phyloP scores from a whole-genome alignment of 2,113 vertebrate species.

The Prinia subflava region DNA sequence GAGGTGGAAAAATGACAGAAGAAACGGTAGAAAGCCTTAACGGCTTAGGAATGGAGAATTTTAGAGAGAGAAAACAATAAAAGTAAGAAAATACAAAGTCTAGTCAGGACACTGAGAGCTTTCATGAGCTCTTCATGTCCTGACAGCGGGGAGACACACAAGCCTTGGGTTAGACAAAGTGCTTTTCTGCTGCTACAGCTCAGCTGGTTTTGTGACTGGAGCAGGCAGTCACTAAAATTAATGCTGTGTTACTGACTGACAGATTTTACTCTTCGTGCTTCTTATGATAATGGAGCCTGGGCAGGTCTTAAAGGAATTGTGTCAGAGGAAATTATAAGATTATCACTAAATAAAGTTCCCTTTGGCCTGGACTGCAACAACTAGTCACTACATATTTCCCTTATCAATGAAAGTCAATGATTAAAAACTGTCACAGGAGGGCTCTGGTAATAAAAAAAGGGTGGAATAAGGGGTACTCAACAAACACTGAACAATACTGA shows the following conservation, averaged over 20 bases:
- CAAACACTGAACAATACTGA: neutral
- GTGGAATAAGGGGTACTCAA: neutral
- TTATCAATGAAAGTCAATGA: neutral
- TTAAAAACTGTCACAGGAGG: neutral
- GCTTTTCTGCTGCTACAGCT: neutral
- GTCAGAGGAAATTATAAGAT: neutral
- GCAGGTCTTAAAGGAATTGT: neutral
- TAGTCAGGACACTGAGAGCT: neutral
- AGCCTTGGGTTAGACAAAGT: neutral
- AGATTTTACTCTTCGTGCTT: neutral
- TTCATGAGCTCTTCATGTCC: neutral
- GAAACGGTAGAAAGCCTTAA: neutral
- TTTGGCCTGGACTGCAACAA: neutral
- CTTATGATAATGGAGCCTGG: neutral
- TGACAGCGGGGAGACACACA: neutral
- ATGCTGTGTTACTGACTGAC: neutral
- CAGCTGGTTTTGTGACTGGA: neutral
- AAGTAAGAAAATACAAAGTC: neutral
- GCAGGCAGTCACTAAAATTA: neutral
- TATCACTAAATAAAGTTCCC: neutral
- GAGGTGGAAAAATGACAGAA: neutral
- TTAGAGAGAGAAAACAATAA: neutral
- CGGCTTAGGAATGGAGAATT: neutral
- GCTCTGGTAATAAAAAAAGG: neutral
- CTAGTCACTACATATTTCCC: accelerated